phyloP scores from a whole-genome alignment of 2,113 vertebrate species.

The Otolemur garnettii region DNA sequence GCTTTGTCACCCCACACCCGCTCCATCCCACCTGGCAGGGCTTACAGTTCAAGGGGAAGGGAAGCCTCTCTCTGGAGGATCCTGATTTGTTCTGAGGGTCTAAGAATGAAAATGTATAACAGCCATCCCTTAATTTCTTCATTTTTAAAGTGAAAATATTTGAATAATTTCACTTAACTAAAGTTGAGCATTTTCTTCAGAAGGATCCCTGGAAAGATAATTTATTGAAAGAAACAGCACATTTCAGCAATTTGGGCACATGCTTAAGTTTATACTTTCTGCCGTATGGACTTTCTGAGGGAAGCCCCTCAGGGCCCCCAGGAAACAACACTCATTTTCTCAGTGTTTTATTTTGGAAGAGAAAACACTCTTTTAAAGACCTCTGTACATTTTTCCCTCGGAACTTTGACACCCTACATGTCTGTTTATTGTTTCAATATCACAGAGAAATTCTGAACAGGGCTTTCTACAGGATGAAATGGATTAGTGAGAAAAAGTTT shows the following conservation, averaged over 20 bases:
- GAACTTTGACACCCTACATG: conserved; percentile 75
- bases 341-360: conserved; percentile 14
- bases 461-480: conserved; percentile 67
- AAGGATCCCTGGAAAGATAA: conserved; percentile 69
- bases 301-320: conserved; percentile 39
- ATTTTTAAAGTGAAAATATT: conserved; percentile 75
- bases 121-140: background rate
- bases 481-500: conserved; percentile 72
- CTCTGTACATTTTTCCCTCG: conserved; percentile 50
- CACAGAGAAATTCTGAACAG: conserved; percentile 31
- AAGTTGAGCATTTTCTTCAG: conserved; percentile 57
- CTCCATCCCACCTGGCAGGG: conserved; percentile 79
- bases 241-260: background rate
- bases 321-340: conserved; percentile 43
- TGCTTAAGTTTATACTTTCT: conserved; percentile 61
- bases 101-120: conserved; percentile 70
- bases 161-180: conserved; percentile 65
- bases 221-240: conserved; percentile 65
- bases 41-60: conserved; percentile 67
- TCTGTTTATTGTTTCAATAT: conserved; percentile 79
- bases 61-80: conserved; percentile 62
- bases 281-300: conserved; percentile 56
- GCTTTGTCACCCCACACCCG: conserved; percentile 79
- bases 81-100: conserved; percentile 71
- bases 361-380: conserved; percentile 32